Percentiles rank a stretch among this genome's conserved stretches.
Evolutionary conservation across 2,113 vertebrate genomes (phyloP).

Genomic region (Bagarius yarrelli): DNA sequence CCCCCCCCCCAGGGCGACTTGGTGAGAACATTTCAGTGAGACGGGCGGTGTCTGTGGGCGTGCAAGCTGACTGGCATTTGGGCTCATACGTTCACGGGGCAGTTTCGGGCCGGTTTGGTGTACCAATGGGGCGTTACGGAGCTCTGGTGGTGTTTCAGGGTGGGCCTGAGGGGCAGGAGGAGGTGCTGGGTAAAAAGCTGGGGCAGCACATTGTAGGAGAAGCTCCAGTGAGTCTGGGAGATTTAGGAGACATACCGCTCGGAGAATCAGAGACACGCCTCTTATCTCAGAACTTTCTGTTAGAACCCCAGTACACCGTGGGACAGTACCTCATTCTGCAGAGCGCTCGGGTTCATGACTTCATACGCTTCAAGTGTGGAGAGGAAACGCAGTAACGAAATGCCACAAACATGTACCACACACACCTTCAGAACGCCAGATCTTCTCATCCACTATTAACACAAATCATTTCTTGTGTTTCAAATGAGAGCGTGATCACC

Average conservation of each 20-base stretch:
- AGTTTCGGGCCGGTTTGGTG: slow-evolving; percentile 55
- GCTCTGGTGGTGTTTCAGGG: slow-evolving; percentile 79
- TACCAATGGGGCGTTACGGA: slow-evolving; percentile 81
- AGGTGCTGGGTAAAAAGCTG: slow-evolving; percentile 74
- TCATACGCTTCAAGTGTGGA: slow-evolving; percentile 85
- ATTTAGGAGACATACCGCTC: slow-evolving; percentile 77
- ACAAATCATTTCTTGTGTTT: not conserved
- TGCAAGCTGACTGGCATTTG: slow-evolving; percentile 77
- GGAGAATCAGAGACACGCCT: slow-evolving; percentile 84
- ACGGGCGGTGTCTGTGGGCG: slow-evolving; percentile 75
- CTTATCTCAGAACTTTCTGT: slow-evolving; percentile 80
- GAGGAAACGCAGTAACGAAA: slow-evolving; percentile 56
- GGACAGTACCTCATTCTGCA: slow-evolving; percentile 79
- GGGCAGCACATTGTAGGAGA: slow-evolving; percentile 89
- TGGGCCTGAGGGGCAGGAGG: slow-evolving; percentile 58
- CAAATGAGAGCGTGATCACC: not conserved
- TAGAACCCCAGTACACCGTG: slow-evolving; percentile 79
- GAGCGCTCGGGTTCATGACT: slow-evolving; percentile 79
- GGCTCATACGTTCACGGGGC: slow-evolving; percentile 81
- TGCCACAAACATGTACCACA: not conserved
- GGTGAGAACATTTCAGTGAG: slow-evolving; percentile 85
- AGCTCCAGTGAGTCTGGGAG: slow-evolving; percentile 78
- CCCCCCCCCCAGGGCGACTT: slow-evolving; percentile 76
- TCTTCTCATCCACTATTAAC: not conserved
- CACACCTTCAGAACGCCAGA: not conserved